Base-by-base conservation (phyloP, 2,113 vertebrate species). In the Semnopithecus entellus region DNA sequence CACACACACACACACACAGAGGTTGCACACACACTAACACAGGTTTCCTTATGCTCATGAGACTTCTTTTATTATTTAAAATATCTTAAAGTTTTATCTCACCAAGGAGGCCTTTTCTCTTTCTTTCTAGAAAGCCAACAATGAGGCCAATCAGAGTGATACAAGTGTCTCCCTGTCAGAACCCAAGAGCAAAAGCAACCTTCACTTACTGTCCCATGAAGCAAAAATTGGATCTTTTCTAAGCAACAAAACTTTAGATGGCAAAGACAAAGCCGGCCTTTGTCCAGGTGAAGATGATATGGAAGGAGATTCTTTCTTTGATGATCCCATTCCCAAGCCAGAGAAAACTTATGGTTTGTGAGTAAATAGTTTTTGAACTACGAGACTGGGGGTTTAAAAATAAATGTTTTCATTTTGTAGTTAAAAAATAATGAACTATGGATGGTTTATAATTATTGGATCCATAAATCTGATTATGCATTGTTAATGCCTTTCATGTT, bases 291-390 rank as follows among this genome's bases (percentile, higher is more conserved):
- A 99, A 2, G 99, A 99, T 16, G 98, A 98, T 11, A 50, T 95
- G 2, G 99, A 99, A 5, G 99, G 98, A 72, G 99, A 99, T 90
- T 99, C 99, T 4, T 99, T 99, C 98, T 99, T 99, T 81, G 99
- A 99, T 22, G 99, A 99, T 97, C 99, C 99, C 16, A 97, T 99
- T 94, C 99, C 99, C 35, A 99, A 99, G 97, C 99, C 99, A 12
- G 99, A 99, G 96, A 99, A 99, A 97, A 99, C 98, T 0, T 99
- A 99, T 0, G 97, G 99, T 96, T 99, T 99, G 99, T 99, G 97
- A 98, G 99, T 96, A 45, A 72, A 35, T 0, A 76, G 17, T 6
- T 76, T 43, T 38, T 52, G 40, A 50, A 25, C 30, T 61, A 11
- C 57, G 40, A 52, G 11, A 35, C 25, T 30, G 20, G 13, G 32